phyloP scores from a whole-genome alignment of 1,140 invertebrate species.

The Drosophila serrata region DNA sequence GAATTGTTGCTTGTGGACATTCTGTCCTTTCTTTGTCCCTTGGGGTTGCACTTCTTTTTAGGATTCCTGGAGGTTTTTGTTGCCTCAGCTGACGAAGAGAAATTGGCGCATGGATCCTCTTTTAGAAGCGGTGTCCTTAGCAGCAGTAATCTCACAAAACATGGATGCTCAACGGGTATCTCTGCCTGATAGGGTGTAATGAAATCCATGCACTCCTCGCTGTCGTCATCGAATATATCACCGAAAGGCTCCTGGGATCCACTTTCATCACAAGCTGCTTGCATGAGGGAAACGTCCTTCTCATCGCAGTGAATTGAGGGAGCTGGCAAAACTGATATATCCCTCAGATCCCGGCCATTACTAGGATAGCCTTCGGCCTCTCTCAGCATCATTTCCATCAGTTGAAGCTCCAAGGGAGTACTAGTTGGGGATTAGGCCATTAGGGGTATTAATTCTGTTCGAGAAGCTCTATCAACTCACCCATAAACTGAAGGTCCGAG shows the following conservation, averaged over 20 bases:
- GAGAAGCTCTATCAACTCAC: conserved; percentile 38
- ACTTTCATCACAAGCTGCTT: conserved; percentile 48
- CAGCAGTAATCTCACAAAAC: conserved; percentile 57
- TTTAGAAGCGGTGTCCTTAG: conserved; percentile 48
- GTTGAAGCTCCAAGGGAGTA: conserved; percentile 60
- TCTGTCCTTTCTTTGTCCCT: not conserved
- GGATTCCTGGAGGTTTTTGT: not conserved
- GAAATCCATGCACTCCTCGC: conserved; percentile 51
- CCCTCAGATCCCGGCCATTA: conserved; percentile 34
- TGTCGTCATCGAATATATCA: conserved; percentile 15
- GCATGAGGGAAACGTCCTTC: not conserved
- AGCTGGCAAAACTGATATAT: conserved; percentile 32
- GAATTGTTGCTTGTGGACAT: not conserved
- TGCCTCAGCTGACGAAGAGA: conserved; percentile 17
- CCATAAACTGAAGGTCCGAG: conserved; percentile 25
- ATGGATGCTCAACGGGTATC: conserved; percentile 57
- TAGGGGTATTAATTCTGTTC: not conserved
- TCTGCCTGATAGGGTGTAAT: conserved; percentile 2
- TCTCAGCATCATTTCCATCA: conserved; percentile 66
- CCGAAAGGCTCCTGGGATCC: conserved; percentile 41
- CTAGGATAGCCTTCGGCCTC: conserved; percentile 42
- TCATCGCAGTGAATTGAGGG: conserved; percentile 55
- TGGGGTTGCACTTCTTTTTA: conserved; percentile 7
- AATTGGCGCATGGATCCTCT: conserved; percentile 65
- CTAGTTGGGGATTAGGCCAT: conserved; percentile 9